phyloP scores from a whole-genome alignment of 1,140 invertebrate species.

The Drosophila mayri region DNA sequence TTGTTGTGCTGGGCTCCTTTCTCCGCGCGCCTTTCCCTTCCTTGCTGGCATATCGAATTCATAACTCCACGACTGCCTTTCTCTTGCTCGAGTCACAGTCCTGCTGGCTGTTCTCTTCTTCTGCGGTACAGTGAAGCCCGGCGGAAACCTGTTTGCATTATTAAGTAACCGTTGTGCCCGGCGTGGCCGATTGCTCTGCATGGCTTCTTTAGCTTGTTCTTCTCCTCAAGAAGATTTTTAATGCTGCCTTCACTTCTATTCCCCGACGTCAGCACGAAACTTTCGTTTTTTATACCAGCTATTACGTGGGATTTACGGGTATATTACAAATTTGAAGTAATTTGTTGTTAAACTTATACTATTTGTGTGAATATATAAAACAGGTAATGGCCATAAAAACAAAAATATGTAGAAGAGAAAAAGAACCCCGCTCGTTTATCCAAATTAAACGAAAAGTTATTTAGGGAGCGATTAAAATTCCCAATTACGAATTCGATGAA shows the following conservation, averaged over 20 bases:
- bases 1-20: constrained; percentile 11
- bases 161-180: constrained; percentile 69
- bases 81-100: constrained; percentile 45
- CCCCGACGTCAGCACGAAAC: constrained; percentile 54
- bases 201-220: constrained; percentile 61
- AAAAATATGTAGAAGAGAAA: neutral
- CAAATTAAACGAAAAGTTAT: no score
- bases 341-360: neutral
- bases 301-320: neutral
- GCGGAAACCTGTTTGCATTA: constrained; percentile 77
- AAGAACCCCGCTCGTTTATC: no score
- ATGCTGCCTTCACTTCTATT: constrained; percentile 39
- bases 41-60: constrained; percentile 70
- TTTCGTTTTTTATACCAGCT: constrained; percentile 71
- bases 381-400: neutral
- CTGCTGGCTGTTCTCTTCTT: constrained; percentile 9
- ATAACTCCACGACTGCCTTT: constrained; percentile 55
- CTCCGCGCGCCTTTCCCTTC: constrained; percentile 13
- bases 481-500: neutral
- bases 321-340: neutral
- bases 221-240: constrained; percentile 40
- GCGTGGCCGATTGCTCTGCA: constrained; percentile 62
- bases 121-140: constrained; percentile 30
- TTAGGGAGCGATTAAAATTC: neutral
- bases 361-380: neutral